Base-by-base conservation (phyloP, 2,888 invertebrate species). In the Ennomos quercinarius region DNA sequence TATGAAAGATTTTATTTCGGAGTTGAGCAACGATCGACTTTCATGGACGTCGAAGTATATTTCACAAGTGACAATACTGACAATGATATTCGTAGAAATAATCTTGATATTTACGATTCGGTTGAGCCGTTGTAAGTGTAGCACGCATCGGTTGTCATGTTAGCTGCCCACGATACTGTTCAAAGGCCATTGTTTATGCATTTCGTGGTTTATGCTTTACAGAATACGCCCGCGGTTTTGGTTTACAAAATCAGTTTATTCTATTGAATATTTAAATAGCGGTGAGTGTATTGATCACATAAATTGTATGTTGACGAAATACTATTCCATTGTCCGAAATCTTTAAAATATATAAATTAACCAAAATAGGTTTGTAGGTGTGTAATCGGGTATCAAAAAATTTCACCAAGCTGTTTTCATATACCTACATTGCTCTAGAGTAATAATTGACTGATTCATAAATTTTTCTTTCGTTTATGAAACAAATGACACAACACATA, bases 121-220 rank as follows among this genome's bases (percentile, higher is more conserved):
- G 76, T 72, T 71, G 74, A 73, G 67, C 70, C 73, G 73, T 67
- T 80, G 82, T 77, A 80, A 83, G 83, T 83, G 82, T 84, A 81
- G 81, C 84, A 84, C 80, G 77, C 78, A 64, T 67, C 60, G 77
- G 80, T 78, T 75, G 78, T 80, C 77, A 74, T 81, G 86, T 84
- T 86, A 81, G 75, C 83, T 77, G 70, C 89, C 89, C 88, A 89
- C 89, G 84, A 82, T 75, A 76, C 73, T 76, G 83, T 83, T 84
- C 87, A 86, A 86, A 89, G 80, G 80, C 83, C 77, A 81, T 87
- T 85, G 86, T 86, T 81, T 82, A 83, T 85, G 78, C 75, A 75
- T 72, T 70, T 73, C 64, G 79, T 85, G 78, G 78, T 86, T 83
- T 87, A 86, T 83, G 80, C 78, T 72, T 71, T 76, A 72, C 74